Conservation (phyloP, 2,888 invertebrate species). For the Prenolepis imparis region DNA sequence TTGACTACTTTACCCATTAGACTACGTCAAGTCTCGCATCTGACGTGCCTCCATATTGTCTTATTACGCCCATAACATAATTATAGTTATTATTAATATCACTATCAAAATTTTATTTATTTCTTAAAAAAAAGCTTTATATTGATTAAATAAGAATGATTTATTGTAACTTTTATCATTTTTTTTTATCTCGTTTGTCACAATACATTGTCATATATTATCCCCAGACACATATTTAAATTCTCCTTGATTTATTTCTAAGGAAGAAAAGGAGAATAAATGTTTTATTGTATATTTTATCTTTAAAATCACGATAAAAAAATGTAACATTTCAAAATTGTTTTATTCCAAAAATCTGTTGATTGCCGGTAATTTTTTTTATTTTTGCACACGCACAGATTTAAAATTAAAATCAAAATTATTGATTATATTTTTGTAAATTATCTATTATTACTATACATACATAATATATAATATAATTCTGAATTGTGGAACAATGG, state of each 20-base stretch:
- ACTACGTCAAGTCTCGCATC: slow-evolving; percentile 69
- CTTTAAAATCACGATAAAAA: slow-evolving; percentile 64
- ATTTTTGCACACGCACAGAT: not conserved
- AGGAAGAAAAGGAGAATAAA: slow-evolving; percentile 18
- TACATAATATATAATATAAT: not conserved
- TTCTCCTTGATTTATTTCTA: slow-evolving; percentile 28
- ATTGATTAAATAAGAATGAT: slow-evolving; percentile 12
- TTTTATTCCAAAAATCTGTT: slow-evolving; percentile 43
- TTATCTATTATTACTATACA: slow-evolving; percentile 11
- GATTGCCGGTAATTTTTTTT: not conserved
- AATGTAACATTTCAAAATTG: slow-evolving; percentile 62
- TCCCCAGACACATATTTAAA: slow-evolving; percentile 4
- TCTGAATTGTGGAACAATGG: not conserved
- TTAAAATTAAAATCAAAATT: not conserved
- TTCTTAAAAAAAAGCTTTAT: not conserved
- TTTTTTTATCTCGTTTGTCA: not conserved
- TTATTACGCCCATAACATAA: not conserved
- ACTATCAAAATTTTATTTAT: not conserved
- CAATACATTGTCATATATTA: not conserved
- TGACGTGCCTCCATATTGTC: slow-evolving; percentile 56
- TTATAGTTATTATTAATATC: not conserved
- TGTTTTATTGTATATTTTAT: not conserved
- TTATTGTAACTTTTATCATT: not conserved
- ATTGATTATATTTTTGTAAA: slow-evolving; percentile 1
- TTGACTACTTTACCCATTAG: slow-evolving; percentile 76